A percentile compares a stretch with the other conserved stretches of the same genome.
Evolutionary conservation across 2,113 vertebrate species (phyloP).

Genomic region (Ceuthmochares aereus): DNA sequence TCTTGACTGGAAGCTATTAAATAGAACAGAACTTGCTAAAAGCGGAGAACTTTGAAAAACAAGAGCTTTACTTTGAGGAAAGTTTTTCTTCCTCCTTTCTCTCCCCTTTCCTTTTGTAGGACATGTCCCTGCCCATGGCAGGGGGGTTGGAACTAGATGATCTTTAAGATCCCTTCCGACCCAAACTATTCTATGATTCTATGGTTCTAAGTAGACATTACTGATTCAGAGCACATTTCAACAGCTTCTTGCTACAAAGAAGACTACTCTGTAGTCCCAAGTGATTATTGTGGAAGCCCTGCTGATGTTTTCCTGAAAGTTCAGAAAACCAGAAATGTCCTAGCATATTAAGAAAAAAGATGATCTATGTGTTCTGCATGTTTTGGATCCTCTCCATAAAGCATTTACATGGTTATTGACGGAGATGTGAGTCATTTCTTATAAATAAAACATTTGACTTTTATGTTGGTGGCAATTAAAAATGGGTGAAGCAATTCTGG

Average conservation of each 20-base stretch:
- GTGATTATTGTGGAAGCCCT: constrained; percentile 51
- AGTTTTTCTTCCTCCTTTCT: not conserved
- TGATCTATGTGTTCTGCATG: constrained; percentile 12
- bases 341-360: constrained; percentile 28
- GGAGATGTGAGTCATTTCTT: constrained; percentile 50
- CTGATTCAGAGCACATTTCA: constrained; percentile 31
- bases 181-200: too few species aligned
- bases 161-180: too few species aligned
- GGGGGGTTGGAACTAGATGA: too few species aligned
- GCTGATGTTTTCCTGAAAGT: constrained; percentile 62
- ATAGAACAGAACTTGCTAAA: constrained; percentile 70
- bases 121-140: too few species aligned
- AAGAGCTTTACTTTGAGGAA: constrained; percentile 27
- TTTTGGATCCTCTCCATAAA: constrained; percentile 43
- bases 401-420: constrained; percentile 57
- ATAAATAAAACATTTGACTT: constrained; percentile 18
- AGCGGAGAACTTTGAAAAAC: constrained; percentile 57
- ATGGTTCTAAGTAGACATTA: not conserved
- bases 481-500: constrained; percentile 2
- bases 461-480: constrained; percentile 41
- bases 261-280: constrained; percentile 9
- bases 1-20: constrained; percentile 75
- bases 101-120: not conserved
- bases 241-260: constrained; percentile 42
- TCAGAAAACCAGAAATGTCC: constrained; percentile 51